Evolutionary conservation across 2,888 invertebrate genomes (phyloP).

Genomic region (Lycocerus yunnanus): DNA sequence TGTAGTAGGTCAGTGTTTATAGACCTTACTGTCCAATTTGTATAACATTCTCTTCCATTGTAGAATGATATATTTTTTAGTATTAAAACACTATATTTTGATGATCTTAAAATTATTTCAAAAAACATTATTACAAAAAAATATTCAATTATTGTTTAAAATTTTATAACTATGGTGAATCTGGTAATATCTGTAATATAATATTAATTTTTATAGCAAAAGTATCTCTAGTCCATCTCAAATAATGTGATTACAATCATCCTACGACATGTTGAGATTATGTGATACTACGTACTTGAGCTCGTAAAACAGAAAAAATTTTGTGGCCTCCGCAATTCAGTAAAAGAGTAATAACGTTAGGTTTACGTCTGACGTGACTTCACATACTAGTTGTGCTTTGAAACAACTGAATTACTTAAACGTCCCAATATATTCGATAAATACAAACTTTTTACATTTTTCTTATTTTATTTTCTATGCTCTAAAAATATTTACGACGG

Average conservation of each 20-base stretch:
- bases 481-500: slow-evolving; percentile 18
- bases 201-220: neutral
- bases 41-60: no score
- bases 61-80: no score
- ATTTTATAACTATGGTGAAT: no score
- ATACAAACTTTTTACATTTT: slow-evolving; percentile 19
- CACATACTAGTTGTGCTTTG: slow-evolving; percentile 26
- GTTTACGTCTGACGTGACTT: slow-evolving; percentile 27
- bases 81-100: no score
- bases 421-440: slow-evolving; percentile 18
- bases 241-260: neutral
- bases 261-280: slow-evolving; percentile 26
- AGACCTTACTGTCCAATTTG: no score
- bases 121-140: no score
- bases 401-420: slow-evolving; percentile 23
- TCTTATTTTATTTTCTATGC: slow-evolving; percentile 16
- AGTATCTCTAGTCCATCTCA: neutral
- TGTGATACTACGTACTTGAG: slow-evolving; percentile 21
- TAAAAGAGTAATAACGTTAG: slow-evolving; percentile 26
- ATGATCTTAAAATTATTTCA: no score
- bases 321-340: slow-evolving; percentile 22
- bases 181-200: no score
- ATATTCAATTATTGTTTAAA: no score
- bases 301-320: slow-evolving; percentile 26
- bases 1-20: no score